These are phyloP conservation scores for Heliconius cydno DNA, from an alignment of 2,888 invertebrate genomes.

Conservation along the genomic window DNA sequence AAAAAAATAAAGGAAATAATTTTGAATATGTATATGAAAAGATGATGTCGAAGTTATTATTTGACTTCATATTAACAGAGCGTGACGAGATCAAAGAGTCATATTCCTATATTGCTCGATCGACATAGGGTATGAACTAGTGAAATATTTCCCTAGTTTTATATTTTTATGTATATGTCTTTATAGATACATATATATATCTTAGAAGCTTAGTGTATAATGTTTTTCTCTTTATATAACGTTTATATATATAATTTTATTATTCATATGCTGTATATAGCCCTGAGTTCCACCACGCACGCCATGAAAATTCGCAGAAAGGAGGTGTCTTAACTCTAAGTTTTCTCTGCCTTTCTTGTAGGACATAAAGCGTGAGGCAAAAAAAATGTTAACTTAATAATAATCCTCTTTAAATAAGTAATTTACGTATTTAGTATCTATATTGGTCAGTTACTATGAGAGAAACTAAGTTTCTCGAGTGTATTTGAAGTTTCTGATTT, in stretches of 20 bases:
- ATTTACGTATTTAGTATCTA: constrained; percentile 1
- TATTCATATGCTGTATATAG: no score
- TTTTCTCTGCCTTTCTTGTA: no score
- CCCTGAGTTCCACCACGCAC: no score
- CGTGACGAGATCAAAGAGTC: constrained; percentile 18
- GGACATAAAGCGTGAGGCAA: no score
- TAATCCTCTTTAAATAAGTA: neutral
- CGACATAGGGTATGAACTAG: neutral
- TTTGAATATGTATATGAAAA: neutral
- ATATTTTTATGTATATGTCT: neutral
- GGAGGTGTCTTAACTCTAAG: no score
- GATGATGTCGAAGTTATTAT: neutral
- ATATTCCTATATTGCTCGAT: constrained; percentile 12
- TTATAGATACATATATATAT: neutral
- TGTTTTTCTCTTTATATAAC: neutral
- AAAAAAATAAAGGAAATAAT: neutral
- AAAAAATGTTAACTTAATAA: neutral
- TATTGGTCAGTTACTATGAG: constrained; percentile 13
- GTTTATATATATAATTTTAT: no score
- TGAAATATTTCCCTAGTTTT: neutral
- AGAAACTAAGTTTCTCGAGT: constrained; percentile 16
- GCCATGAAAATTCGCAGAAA: no score
- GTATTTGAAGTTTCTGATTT: constrained; percentile 36
- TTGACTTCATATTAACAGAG: constrained; percentile 3
- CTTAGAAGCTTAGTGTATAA: neutral